A percentile compares a stretch with the other conserved stretches of the same genome.
These are phyloP conservation scores for Hemiscyllium ocellatum DNA, from an alignment of 2,113 vertebrate genomes.

Conservation along the genomic window DNA sequence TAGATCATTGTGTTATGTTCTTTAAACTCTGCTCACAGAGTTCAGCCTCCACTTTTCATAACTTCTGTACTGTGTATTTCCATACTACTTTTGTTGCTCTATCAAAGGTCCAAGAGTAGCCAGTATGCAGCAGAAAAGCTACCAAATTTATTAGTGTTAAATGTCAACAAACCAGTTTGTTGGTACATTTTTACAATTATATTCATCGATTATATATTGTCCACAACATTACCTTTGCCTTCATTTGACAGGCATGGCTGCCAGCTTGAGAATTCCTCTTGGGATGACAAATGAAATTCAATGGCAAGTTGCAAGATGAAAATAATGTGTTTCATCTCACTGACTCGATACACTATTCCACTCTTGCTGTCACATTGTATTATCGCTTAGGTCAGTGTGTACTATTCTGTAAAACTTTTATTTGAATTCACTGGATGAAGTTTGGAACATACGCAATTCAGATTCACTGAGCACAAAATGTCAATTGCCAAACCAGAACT, in stretches of 20 bases:
- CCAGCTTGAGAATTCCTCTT: background rate
- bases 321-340: background rate
- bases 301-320: background rate
- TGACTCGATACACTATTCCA: background rate
- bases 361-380: background rate
- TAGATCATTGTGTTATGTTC: background rate
- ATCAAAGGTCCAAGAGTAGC: background rate
- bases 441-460: background rate
- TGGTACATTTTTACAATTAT: background rate
- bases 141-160: background rate
- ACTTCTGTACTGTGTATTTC: background rate
- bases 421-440: background rate
- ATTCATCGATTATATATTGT: slow-evolving; percentile 18
- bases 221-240: background rate
- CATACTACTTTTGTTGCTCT: background rate
- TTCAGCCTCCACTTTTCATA: background rate
- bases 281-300: slow-evolving; percentile 21
- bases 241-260: background rate
- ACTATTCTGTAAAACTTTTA: background rate
- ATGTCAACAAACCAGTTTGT: slow-evolving; percentile 1
- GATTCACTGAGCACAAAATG: background rate
- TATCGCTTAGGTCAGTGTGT: background rate
- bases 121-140: background rate
- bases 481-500: background rate
- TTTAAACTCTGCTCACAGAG: background rate